phyloP scores from a whole-genome alignment of 2,113 vertebrate genomes.

The Ardeotis arabs region DNA sequence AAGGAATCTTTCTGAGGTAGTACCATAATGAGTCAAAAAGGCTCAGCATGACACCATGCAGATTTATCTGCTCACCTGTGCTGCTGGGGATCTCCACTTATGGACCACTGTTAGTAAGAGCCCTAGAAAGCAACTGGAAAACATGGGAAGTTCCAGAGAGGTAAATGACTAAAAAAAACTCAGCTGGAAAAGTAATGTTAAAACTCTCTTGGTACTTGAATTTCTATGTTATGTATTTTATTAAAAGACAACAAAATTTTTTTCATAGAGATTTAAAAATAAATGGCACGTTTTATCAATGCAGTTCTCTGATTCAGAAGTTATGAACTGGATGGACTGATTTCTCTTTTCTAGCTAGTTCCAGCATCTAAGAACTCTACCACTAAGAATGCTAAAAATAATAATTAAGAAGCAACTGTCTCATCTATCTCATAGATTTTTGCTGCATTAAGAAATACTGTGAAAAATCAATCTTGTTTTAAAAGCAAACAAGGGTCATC shows the following conservation, averaged over 20 bases:
- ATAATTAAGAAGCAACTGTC: background rate
- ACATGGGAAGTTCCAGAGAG: background rate
- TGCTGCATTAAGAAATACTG: background rate
- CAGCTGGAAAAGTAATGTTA: background rate
- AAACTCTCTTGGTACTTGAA: background rate
- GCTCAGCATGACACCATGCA: background rate
- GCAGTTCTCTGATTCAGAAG: background rate
- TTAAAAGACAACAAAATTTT: background rate
- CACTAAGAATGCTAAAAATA: background rate
- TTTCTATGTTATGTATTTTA: background rate
- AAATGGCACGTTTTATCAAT: background rate
- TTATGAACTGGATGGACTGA: background rate
- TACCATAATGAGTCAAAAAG: background rate
- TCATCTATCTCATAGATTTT: background rate
- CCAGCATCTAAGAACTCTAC: background rate
- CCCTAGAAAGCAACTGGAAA: background rate
- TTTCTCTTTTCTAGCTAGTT: background rate
- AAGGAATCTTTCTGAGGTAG: background rate
- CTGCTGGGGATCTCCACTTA: background rate
- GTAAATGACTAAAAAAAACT: background rate
- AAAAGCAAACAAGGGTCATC: background rate
- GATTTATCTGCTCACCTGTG: background rate
- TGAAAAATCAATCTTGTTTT: background rate
- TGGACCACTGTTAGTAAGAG: background rate
- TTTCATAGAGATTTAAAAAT: constrained; percentile 9